Evolutionary conservation across 1,140 invertebrate species (phyloP), one percentile per base, ranked within the genome.

Genomic region (Pollicipes pollicipes): DNA sequence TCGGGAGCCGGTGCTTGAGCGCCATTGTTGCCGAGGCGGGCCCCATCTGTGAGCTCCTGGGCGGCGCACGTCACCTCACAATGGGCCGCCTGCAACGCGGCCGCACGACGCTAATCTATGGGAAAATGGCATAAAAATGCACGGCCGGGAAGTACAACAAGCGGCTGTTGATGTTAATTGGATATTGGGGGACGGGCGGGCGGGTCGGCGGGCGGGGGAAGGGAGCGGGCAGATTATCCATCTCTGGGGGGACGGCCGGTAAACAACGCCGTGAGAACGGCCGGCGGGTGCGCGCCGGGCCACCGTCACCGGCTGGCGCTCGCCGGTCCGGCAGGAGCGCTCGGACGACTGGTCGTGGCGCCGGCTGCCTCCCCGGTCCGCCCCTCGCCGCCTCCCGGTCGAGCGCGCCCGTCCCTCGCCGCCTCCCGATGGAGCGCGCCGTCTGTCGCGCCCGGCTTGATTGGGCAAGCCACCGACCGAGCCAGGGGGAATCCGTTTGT

Each of bases 131-230:
- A 58, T 58, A 58, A 58, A 58, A 58, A 58, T 58, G 45, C 45
- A 24, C 45, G 13, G 45, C 21, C 45, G 45, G 45, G 45, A 58
- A 58, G 45, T 58, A 58, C 45, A 58, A 58, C 45, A 58, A 58
- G 45, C 45, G 45, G 45, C 45, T 58, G 45, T 58, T 58, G 45
- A 58, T 58, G 45, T 58, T 58, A 58, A 58, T 58, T 58, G 45
- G 45, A 58, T 58, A 58, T 58, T 58, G 45, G 45, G 8, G 13
- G 45, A 21, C 45, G 45, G 45, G 45, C 45, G 45, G 45, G 10
- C 45, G 45, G 45, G 45, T 21, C 45, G 45, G 45, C 2, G 6
- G 45, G 45, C 45, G 45, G 45, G 45, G 45, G 45, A 21, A 58
- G 45, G 45, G 45, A 3, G 32, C 13, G 21, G 45, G 17, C 13